phyloP scores from a whole-genome alignment of 2,888 invertebrate species.

The Eremobia ochroleuca region DNA sequence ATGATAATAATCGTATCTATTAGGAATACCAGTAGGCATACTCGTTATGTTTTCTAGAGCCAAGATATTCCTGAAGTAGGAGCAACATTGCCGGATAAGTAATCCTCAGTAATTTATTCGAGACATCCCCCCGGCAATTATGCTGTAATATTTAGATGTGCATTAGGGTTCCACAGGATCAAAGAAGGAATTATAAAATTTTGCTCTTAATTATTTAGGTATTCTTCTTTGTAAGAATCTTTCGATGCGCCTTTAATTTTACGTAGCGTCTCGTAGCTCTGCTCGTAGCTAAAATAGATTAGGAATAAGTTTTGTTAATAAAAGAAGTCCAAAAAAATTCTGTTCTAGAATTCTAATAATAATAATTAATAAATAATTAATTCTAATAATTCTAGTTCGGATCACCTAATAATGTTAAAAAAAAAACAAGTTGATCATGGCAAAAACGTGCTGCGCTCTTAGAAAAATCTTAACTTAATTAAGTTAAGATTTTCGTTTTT shows the following conservation, averaged over 20 bases:
- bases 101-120: constrained; percentile 72
- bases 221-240: not conserved
- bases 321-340: not conserved
- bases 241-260: not conserved
- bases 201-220: constrained; percentile 45
- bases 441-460: not conserved
- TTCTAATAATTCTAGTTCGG: too few relatives aligned
- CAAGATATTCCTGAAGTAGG: constrained; percentile 49
- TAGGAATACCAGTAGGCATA: constrained; percentile 11
- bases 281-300: not conserved
- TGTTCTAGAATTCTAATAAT: not conserved
- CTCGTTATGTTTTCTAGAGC: constrained; percentile 43
- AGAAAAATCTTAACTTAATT: not conserved
- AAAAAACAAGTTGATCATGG: not conserved
- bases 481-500: too few relatives aligned
- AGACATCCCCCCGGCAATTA: constrained; percentile 70
- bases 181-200: constrained; percentile 49
- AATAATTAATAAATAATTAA: too few relatives aligned
- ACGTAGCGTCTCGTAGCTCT: not conserved
- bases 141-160: constrained; percentile 71
- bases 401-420: not conserved
- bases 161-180: constrained; percentile 64
- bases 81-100: constrained; percentile 67
- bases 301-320: not conserved
- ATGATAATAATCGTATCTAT: constrained; percentile 37